Conservation (phyloP, 53 echinoderm and acorn worm genomes). For the Apostichopus leukothele region DNA sequence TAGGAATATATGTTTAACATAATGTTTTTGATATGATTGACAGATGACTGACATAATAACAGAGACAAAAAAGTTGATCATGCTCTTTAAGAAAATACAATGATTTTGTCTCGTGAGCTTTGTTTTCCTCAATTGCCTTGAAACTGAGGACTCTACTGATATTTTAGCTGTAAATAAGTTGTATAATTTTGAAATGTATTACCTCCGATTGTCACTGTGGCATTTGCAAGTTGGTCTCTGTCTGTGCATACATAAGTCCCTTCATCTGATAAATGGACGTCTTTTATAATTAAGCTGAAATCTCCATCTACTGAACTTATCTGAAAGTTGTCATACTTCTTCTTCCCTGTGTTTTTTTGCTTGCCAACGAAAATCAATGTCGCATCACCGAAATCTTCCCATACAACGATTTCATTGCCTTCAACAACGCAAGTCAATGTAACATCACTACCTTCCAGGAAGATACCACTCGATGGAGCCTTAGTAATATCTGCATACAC, state of each 20-base stretch:
- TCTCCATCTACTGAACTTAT: neutral
- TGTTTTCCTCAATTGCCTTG: too few relatives aligned
- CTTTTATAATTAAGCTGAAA: neutral
- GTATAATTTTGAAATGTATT: neutral
- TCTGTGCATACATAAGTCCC: neutral
- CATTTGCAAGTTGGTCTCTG: neutral
- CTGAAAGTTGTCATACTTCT: neutral
- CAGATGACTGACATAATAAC: too few relatives aligned
- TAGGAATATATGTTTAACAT: too few relatives aligned
- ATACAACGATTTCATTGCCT: neutral
- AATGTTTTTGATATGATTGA: too few relatives aligned
- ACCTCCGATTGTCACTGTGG: constrained; percentile 9
- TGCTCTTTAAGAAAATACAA: too few relatives aligned
- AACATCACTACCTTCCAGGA: neutral
- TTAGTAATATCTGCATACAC: neutral
- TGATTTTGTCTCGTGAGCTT: too few relatives aligned
- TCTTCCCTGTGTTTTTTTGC: neutral
- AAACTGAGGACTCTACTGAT: too few relatives aligned
- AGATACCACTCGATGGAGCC: neutral
- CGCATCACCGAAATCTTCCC: neutral
- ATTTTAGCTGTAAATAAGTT: too few relatives aligned
- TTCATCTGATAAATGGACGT: neutral
- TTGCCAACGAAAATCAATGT: neutral
- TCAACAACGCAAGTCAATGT: neutral
- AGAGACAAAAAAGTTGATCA: too few relatives aligned